phyloP scores from a whole-genome alignment of 2,113 vertebrate genomes.

The Odontesthes bonariensis region DNA sequence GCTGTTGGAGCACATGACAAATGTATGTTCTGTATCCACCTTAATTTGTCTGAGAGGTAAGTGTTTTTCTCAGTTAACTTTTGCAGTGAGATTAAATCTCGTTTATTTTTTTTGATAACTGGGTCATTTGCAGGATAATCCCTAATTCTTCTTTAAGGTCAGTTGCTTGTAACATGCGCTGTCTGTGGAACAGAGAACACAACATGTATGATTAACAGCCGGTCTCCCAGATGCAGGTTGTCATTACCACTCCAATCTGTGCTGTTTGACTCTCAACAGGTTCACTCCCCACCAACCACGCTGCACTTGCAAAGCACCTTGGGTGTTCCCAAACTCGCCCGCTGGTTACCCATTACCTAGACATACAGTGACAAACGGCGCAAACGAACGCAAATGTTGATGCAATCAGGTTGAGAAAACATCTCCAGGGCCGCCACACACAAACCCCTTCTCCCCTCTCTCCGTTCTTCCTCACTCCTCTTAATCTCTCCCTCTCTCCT shows the following conservation, averaged over 20 bases:
- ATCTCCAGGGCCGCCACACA: constrained; percentile 82
- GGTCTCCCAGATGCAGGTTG: constrained; percentile 63
- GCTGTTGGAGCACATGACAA: neutral
- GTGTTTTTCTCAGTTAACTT: neutral
- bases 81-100: constrained; percentile 5
- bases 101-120: neutral
- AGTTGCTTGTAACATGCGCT: constrained; percentile 8
- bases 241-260: constrained; percentile 82
- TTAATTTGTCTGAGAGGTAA: neutral
- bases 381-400: constrained; percentile 83
- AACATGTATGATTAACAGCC: constrained; percentile 70
- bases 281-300: constrained; percentile 75
- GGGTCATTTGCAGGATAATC: constrained; percentile 4
- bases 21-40: neutral
- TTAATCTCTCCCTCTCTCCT: constrained; percentile 71
- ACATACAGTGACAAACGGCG: constrained; percentile 83
- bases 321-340: constrained; percentile 85
- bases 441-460: constrained; percentile 29
- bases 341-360: constrained; percentile 87
- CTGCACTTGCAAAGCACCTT: constrained; percentile 86
- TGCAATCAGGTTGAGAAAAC: constrained; percentile 87
- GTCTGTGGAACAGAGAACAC: constrained; percentile 55
- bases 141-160: constrained; percentile 18
- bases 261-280: constrained; percentile 82
- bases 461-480: constrained; percentile 41